Evolutionary conservation across 30 jellyfish, hydroid and myxozoan genomes (phyloP), one percentile per base, ranked within the genome.

Genomic region (Aurelia aurita): DNA sequence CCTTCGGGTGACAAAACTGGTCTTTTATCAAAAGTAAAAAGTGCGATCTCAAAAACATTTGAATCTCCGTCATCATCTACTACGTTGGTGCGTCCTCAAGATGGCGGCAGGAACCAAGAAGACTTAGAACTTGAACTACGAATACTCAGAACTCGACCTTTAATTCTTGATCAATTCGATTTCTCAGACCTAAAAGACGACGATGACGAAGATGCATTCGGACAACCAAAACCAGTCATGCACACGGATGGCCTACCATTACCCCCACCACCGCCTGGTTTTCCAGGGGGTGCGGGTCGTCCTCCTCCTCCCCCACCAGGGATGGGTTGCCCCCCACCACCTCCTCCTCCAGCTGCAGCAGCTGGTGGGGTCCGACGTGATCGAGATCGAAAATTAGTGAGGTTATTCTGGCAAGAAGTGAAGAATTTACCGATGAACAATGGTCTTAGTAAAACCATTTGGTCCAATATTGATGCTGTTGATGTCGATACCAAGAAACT

Each of bases 221-320:
- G 89, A 0, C 95, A 87, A 57, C 95, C 92, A 1, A 70, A 72
- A 69, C 79, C 90, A 39, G 78, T 77, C 18, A 34, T 34, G 35
- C 49, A 43, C 18, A 81, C 74, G 15, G 94, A 90, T 20, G 94
- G 87, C 14, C 91, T 91, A 7, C 96, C 91, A 20, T 87, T 88
- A 13, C 98, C 98, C 12, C 97, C 97, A 16, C 95, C 95, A 10
- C 99, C 99, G 8, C 99, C 98, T n/a, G 97, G 98, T 1, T 97
- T 97, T 21, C 95, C 95, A 15, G 21, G 64, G 64, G 91, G 83
- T 29, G 86, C 86, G 19, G 89, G 90, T 19, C 96, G 94, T 34
- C 90, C 95, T 16, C 95, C 95, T 22, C 94, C 95, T 11, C 91
- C 96, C 20, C 97, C 97, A 3, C 84, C 93, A 11, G 79, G 87